Base-by-base conservation (phyloP, 1,140 invertebrate genomes). In the Trigoniulus corallinus region DNA sequence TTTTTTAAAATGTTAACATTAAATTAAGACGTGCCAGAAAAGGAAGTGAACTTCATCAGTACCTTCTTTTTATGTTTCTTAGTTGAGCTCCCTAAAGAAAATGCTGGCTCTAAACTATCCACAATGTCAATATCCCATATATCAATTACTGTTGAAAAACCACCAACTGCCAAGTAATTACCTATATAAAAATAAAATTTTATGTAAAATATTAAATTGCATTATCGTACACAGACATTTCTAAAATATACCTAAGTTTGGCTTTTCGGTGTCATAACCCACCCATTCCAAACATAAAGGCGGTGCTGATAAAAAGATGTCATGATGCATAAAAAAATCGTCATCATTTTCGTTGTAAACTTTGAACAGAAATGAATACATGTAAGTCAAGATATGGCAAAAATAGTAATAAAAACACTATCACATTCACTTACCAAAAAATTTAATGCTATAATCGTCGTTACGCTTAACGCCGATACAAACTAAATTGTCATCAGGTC, bases 101-200 rank as follows among this genome's bases (percentile, higher is more conserved):
- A 83, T 0, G 79, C 80, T 34, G 93, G 88, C 63, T 92, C 87
- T 21, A 95, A 67, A 54, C 79, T 80, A 62, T 95, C 84, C 47
- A 94, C 78, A 47, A 97, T 74, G 70, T 97, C 92, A 26, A 97
- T 66, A 66, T 98, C 89, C 92, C 92, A 97, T 12, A 97, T 76
- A 54, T 88, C 80, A 52, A 98, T 94, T 41, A 87, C 75, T 1
- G 89, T 80, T 54, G 81, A 79, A 85, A 97, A 93, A 37, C 79
- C 81, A 15, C 89, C 92, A 58, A 97, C 74, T 2, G 91, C 92
- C 59, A 88, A 81, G 56, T 91, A 77, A 65, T 93, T 96, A 20
- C 81, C 88, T 71, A 53, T 20, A 50, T 40, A 50, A 23, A 10
- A 49, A 27, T 46, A 18, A 37, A n/a, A n/a, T n/a, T n/a, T n/a